Conservation (phyloP, 2,888 invertebrate species). For the Germaria angustata region DNA sequence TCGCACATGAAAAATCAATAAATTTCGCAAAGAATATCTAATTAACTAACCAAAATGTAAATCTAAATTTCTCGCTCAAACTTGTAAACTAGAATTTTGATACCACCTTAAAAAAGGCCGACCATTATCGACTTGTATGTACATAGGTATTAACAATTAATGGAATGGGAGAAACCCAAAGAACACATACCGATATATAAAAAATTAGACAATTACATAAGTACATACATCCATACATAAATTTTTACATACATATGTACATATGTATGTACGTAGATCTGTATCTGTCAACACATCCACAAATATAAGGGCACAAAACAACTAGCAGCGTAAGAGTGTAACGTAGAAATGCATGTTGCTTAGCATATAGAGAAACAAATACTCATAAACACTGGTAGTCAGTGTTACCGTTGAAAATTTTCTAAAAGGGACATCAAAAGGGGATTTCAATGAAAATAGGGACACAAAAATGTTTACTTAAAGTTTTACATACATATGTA, state of each 20-base stretch:
- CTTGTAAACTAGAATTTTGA: not conserved
- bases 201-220: not conserved
- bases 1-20: conserved; percentile 17
- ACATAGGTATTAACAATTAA: conserved; percentile 44
- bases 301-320: too few species aligned
- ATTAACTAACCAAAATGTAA: conserved; percentile 20
- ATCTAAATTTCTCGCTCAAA: not conserved
- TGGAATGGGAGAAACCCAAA: conserved; percentile 4
- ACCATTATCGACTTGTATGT: conserved; percentile 26
- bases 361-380: not conserved
- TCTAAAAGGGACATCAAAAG: too few species aligned
- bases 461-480: too few species aligned
- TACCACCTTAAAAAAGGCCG: conserved; percentile 25
- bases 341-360: conserved; percentile 48
- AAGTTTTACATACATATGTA: too few species aligned
- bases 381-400: too few species aligned
- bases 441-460: too few species aligned
- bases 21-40: not conserved
- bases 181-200: not conserved
- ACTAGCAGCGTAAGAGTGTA: conserved; percentile 26
- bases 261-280: not conserved
- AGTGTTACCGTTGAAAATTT: too few species aligned
- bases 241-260: not conserved
- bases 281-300: not conserved
- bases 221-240: not conserved